Conservation (phyloP, 53 echinoderm and acorn worm genomes). For the Holothuria leucospilota region DNA sequence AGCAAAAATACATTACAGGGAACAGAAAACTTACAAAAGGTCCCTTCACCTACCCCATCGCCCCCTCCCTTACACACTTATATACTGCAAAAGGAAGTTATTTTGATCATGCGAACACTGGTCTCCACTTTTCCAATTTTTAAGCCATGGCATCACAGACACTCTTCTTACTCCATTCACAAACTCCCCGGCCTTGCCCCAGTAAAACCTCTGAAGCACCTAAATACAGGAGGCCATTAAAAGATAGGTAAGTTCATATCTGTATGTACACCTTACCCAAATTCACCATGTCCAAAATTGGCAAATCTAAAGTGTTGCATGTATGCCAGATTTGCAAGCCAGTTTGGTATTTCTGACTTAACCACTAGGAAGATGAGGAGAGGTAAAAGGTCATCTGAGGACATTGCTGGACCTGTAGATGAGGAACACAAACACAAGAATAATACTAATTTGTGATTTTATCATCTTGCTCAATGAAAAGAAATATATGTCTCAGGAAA, state of each 20-base stretch:
- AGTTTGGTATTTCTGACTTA: conserved; percentile 95
- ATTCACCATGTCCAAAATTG: conserved; percentile 91
- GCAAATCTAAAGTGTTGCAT: conserved; percentile 99
- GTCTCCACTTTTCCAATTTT: no score
- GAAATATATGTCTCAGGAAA: no score
- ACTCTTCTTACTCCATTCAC: no score
- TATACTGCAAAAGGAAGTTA: no score
- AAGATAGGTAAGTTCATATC: neutral
- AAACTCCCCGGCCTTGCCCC: no score
- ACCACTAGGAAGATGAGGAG: conserved; percentile 92
- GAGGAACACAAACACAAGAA: neutral
- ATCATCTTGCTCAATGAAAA: no score
- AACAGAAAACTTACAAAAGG: no score
- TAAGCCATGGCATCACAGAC: no score
- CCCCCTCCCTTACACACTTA: no score
- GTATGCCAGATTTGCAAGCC: conserved; percentile 94
- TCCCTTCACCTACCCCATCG: no score
- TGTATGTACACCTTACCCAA: conserved; percentile 70
- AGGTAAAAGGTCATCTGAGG: conserved; percentile 94
- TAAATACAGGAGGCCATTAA: neutral
- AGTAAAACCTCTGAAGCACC: neutral
- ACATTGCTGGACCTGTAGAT: conserved; percentile 78
- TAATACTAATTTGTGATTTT: neutral
- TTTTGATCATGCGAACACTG: no score
- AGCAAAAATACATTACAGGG: no score